Evolutionary conservation across 2,113 vertebrate species (phyloP).

Genomic region (Cochlearius cochlearius): DNA sequence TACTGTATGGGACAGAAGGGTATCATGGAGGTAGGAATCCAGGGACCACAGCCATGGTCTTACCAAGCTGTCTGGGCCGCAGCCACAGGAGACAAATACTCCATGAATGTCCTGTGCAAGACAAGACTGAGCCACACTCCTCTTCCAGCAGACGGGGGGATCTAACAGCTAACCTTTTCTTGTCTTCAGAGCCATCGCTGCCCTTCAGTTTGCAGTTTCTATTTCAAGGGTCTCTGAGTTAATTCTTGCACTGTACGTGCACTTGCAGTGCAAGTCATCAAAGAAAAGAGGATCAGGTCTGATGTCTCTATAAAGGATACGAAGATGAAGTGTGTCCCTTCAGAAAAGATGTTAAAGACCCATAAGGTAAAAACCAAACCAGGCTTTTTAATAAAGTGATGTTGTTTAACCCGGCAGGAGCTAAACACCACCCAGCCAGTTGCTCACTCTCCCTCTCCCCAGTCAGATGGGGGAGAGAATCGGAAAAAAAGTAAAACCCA

Average conservation of each 20-base stretch:
- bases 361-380: neutral
- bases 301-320: neutral
- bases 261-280: neutral
- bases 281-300: neutral
- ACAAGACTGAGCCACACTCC: neutral
- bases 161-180: neutral
- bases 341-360: neutral
- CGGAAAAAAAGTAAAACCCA: too few relatives aligned
- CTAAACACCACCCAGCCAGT: too few relatives aligned
- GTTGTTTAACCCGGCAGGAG: too few relatives aligned
- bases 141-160: neutral
- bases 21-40: neutral
- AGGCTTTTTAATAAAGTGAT: neutral
- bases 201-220: neutral
- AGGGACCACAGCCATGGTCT: neutral
- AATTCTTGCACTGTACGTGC: neutral
- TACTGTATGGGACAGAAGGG: neutral
- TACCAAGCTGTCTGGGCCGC: neutral
- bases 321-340: neutral
- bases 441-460: too few relatives aligned
- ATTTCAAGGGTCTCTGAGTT: neutral
- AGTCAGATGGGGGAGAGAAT: too few relatives aligned
- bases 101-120: neutral
- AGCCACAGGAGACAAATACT: neutral
- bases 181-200: neutral